Percentiles rank a stretch among this genome's conserved stretches.
Conservation (phyloP, 1,140 invertebrate genomes). For the Campoletis sonorensis region DNA sequence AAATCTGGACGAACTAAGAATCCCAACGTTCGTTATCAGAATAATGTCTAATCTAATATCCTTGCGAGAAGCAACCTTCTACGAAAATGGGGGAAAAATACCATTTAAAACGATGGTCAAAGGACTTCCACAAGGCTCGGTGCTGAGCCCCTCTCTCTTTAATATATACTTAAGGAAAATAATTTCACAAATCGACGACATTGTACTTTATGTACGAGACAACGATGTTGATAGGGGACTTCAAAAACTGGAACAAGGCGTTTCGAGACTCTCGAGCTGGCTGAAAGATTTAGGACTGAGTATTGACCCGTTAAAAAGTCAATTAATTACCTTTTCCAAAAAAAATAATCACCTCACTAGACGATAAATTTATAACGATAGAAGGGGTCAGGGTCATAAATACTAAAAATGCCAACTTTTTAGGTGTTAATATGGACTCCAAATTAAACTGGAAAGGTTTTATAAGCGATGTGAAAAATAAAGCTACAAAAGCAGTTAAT, state of each 20-base stretch:
- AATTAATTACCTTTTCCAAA: constrained; percentile 1
- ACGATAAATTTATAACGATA: neutral
- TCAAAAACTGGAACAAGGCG: constrained; percentile 17
- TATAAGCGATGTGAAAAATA: constrained; percentile 23
- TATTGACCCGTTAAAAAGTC: neutral
- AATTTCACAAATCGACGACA: too few relatives aligned
- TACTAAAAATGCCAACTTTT: neutral
- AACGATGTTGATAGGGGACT: neutral
- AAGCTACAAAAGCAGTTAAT: constrained; percentile 4
- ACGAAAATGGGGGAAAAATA: constrained; percentile 1
- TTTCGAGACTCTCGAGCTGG: neutral
- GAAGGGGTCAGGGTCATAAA: too few relatives aligned
- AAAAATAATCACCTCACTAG: neutral
- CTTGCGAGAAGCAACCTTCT: constrained; percentile 11
- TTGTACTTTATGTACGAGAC: constrained; percentile 5
- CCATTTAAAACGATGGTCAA: neutral
- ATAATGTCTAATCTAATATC: neutral
- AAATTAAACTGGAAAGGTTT: constrained; percentile 24
- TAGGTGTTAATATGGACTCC: constrained; percentile 15
- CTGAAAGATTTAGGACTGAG: neutral
- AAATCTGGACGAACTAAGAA: constrained; percentile 1
- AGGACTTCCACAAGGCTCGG: constrained; percentile 12
- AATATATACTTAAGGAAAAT: constrained; percentile 35
- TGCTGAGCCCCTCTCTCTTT: constrained; percentile 23
- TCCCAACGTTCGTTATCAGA: constrained; percentile 26